Evolutionary conservation across 2,888 invertebrate genomes (phyloP), one percentile per base, ranked within the genome.

Genomic region (Tetranychus piercei): DNA sequence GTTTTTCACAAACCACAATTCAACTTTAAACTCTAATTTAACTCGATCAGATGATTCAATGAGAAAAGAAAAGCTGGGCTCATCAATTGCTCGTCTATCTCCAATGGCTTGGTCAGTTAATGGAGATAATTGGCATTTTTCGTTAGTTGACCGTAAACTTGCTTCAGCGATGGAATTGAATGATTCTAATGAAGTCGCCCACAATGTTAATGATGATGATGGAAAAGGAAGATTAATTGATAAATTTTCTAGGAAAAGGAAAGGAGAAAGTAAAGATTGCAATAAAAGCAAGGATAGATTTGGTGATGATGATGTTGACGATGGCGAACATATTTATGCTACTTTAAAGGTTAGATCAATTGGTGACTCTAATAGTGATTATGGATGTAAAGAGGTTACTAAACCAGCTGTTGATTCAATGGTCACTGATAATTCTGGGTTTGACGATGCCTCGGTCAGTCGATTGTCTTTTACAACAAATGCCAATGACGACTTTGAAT

Each of bases 401-500:
- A 55, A 55, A 55, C 15, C 55, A 55, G 4, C 34, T 34, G 34
- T 34, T 34, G 5, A 34, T 34, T 34, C 34, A 34, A 34, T 34
- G 34, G 34, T 34, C 34, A 34, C 34, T 15, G 55, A 15, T 55
- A 69, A 69, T 45, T 34, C 44, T 55, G 44, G 22, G 34, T 34
- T 70, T 18, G 65, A 65, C 55, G 75, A 74, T 34, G 75, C 75
- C 44, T 76, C 77, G 6, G 67, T 78, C n/a, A 77, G 78, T 69
- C 77, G 75, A 75, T 86, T 84, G 77, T 87, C 87, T 8, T 87
- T 86, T 65, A 87, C 87, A 1, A 87, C 87, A 0, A 86, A 86
- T 77, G 87, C 87, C 44, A 87, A 87, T 79, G 80, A 81, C 74
- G 87, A 87, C 80, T 87, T 87, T 79, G 87, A 87, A 78, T 87